Evolutionary conservation across 2,797 vertebrate genomes (phyloP).

Genomic region (Alca torda): DNA sequence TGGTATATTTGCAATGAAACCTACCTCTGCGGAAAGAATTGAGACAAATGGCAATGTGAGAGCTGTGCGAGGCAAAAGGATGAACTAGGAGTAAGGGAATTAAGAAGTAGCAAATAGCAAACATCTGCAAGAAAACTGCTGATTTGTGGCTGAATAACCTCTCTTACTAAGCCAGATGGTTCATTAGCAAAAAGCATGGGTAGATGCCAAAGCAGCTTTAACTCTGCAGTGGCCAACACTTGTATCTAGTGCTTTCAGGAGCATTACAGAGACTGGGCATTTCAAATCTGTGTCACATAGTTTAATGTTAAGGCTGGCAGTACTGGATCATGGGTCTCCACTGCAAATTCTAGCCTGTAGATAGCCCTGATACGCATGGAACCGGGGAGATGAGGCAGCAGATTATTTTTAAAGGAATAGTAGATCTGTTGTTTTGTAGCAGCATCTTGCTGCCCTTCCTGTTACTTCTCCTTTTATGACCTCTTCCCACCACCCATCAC

Average conservation of each 20-base stretch:
- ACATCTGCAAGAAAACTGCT: slow-evolving; percentile 57
- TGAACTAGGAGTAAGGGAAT: not conserved
- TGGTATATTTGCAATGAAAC: not conserved
- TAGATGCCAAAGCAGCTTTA: slow-evolving; percentile 17
- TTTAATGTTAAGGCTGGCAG: not conserved
- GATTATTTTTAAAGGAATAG: not conserved
- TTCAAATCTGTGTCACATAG: not conserved
- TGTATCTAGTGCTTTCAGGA: not conserved
- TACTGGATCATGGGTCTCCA: not conserved
- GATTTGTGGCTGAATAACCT: slow-evolving; percentile 2
- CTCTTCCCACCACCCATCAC: not conserved
- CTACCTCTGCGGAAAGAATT: not conserved
- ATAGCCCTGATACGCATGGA: not conserved
- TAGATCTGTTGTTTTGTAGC: not conserved
- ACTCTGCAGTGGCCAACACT: not conserved
- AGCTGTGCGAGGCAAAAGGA: not conserved
- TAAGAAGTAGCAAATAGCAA: slow-evolving; percentile 27
- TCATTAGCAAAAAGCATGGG: not conserved
- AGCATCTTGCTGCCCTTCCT: not conserved
- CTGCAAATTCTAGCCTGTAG: not conserved
- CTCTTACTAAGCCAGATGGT: slow-evolving; percentile 1
- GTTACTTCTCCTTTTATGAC: not conserved
- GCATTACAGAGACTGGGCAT: not conserved
- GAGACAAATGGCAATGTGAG: not conserved
- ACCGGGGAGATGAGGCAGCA: not conserved